Percentiles rank a stretch among this genome's conserved stretches.
Conservation (phyloP, 1,140 invertebrate species). For the Copidosoma floridanum region DNA sequence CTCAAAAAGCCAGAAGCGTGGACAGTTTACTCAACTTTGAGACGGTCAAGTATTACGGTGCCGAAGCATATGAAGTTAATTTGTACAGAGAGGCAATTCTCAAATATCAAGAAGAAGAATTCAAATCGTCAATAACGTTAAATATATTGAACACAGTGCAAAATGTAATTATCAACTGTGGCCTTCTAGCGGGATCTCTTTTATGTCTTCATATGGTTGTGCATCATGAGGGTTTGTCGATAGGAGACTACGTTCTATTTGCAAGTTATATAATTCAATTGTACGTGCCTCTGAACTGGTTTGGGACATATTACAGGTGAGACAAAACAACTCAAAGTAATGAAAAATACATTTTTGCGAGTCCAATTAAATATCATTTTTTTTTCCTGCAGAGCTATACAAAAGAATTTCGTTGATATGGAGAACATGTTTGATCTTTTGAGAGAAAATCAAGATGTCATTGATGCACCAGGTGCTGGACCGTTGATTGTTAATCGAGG, state of each 20-base stretch:
- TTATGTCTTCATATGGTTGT: conserved; percentile 83
- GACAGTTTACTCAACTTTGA: conserved; percentile 98
- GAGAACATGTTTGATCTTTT: conserved; percentile 98
- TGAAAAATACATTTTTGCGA: too few relatives aligned
- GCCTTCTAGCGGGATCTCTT: conserved; percentile 82
- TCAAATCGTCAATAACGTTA: conserved; percentile 78
- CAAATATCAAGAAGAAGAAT: conserved; percentile 86
- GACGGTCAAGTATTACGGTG: conserved; percentile 96
- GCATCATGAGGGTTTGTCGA: conserved; percentile 67
- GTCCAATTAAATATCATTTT: conserved; percentile 17
- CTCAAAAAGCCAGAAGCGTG: conserved; percentile 83
- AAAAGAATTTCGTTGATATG: conserved; percentile 98
- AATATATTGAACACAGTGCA: conserved; percentile 88
- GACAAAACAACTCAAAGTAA: neutral
- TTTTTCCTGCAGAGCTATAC: conserved; percentile 77
- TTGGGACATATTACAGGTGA: conserved; percentile 96
- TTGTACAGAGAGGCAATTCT: conserved; percentile 79
- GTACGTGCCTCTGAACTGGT: conserved; percentile 95
- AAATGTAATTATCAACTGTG: conserved; percentile 85
- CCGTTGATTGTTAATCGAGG: conserved; percentile 72
- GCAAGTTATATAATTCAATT: conserved; percentile 93
- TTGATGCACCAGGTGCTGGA: conserved; percentile 76
- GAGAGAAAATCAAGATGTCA: conserved; percentile 80
- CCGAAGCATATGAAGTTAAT: conserved; percentile 86
- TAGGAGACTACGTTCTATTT: conserved; percentile 95